Conservation (phyloP, 2,888 invertebrate genomes). For the Lacanobia wlatinum region DNA sequence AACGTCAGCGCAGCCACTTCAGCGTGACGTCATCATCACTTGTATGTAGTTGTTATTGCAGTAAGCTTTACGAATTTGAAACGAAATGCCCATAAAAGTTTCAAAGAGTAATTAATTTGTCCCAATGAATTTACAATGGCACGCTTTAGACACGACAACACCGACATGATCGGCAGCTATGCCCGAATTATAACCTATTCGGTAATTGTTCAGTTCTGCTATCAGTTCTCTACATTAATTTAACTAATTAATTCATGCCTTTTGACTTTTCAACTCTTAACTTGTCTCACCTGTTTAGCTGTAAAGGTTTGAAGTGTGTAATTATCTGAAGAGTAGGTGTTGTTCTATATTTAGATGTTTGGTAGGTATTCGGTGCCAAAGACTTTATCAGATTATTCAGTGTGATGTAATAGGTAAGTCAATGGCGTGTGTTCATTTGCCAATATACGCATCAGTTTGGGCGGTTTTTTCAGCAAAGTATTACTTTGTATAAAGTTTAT, state of each 20-base stretch:
- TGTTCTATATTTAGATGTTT: slow-evolving; percentile 11
- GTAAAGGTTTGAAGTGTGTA: neutral
- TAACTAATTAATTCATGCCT: neutral
- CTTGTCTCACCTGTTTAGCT: neutral
- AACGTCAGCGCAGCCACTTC: no score
- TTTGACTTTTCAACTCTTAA: slow-evolving; percentile 17
- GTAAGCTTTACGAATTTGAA: no score
- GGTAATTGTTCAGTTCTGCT: neutral
- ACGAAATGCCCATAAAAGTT: neutral
- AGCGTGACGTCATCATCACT: no score
- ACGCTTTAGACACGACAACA: slow-evolving; percentile 39
- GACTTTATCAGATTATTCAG: neutral
- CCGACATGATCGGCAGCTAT: neutral
- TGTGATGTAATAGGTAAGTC: slow-evolving; percentile 36
- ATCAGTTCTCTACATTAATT: slow-evolving; percentile 7
- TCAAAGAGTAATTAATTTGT: neutral
- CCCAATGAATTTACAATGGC: slow-evolving; percentile 35
- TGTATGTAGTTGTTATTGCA: neutral
- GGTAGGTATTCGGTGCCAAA: slow-evolving; percentile 9
- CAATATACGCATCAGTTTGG: slow-evolving; percentile 14
- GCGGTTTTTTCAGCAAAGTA: slow-evolving; percentile 11
- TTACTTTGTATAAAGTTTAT: slow-evolving; percentile 34
- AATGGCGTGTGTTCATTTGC: slow-evolving; percentile 2
- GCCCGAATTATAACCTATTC: slow-evolving; percentile 29
- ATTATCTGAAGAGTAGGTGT: neutral